Evolutionary conservation across 2,888 invertebrate genomes (phyloP).

Genomic region (Gonocerus acuteangulatus): DNA sequence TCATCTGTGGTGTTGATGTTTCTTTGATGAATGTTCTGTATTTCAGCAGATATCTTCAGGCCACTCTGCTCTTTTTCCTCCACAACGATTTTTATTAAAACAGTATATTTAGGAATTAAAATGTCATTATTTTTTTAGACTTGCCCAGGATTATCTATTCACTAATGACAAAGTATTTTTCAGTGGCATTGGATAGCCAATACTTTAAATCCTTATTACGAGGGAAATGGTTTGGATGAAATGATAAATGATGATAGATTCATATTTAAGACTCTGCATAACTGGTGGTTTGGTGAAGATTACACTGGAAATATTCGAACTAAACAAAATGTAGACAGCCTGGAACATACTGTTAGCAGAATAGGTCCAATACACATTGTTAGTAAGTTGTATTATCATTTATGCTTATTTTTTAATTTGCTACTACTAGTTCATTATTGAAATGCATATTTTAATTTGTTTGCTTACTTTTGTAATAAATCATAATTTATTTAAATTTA

Average conservation of each 20-base stretch:
- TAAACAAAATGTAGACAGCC: constrained; percentile 56
- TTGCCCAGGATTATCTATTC: too few relatives aligned
- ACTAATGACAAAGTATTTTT: too few relatives aligned
- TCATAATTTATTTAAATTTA: not conserved
- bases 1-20: too few relatives aligned
- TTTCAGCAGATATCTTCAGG: too few relatives aligned
- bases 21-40: too few relatives aligned
- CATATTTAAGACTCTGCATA: constrained; percentile 63
- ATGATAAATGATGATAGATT: constrained; percentile 80
- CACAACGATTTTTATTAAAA: too few relatives aligned
- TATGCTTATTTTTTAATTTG: not conserved
- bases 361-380: constrained; percentile 47
- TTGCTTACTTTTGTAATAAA: not conserved
- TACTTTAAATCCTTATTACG: constrained; percentile 85
- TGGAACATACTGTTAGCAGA: constrained; percentile 49
- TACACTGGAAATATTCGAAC: constrained; percentile 77
- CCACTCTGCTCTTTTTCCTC: too few relatives aligned
- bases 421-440: constrained; percentile 37
- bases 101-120: too few relatives aligned
- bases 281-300: constrained; percentile 83
- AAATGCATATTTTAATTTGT: not conserved
- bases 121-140: too few relatives aligned
- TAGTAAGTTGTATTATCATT: not conserved
- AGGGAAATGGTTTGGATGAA: constrained; percentile 64
- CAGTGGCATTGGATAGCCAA: constrained; percentile 82